Base-by-base conservation (phyloP, 2,797 vertebrate genomes). In the Siniperca obscura region DNA sequence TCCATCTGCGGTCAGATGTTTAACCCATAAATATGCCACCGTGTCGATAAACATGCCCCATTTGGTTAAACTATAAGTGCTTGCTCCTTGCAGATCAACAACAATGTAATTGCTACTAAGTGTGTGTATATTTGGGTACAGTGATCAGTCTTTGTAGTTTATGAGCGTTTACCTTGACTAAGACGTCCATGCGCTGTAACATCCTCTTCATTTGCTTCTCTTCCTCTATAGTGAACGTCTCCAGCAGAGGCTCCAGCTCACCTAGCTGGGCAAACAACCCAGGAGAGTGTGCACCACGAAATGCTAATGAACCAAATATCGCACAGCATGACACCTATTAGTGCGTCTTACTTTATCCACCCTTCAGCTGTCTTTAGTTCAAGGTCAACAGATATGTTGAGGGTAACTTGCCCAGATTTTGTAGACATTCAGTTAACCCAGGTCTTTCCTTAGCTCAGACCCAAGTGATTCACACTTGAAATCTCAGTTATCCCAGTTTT, bases 171-270 rank as follows among this genome's bases (percentile, higher is more conserved):
- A 96, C 98, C 95, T 97, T 96, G 21, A 96, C 97, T 27, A 99
- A 93, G 38, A 96, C 9, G 0, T 98, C 97, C 86, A 99, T 93
- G 57, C 97, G 96, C 91, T 98, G 96, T 25, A 98, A 88, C 89
- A 97, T 95, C 84, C 98, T 94, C 52, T 96, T 95, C 97, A 98
- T 95, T 92, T 99, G 98, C 73, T 84, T 89, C 38, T 99, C 97
- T 61, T 99, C 97, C 88, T 99, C 97, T 46, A 89, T 66, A 0
- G 96, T 96, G 89, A 99, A 98, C 64, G 7, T 88, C 0, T 90
- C 92, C 59, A 99, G 91, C 83, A 99, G 91, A 10, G 96, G 97
- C 86, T 98, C 97, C 76, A 98, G 94, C 90, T 96, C 92, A 48
- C 96, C 96, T 0, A 92, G 95, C 98, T 99, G 91, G 16, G 42